Evolutionary conservation across 2,888 invertebrate genomes (phyloP).

Genomic region (Temnothorax unifasciatus): DNA sequence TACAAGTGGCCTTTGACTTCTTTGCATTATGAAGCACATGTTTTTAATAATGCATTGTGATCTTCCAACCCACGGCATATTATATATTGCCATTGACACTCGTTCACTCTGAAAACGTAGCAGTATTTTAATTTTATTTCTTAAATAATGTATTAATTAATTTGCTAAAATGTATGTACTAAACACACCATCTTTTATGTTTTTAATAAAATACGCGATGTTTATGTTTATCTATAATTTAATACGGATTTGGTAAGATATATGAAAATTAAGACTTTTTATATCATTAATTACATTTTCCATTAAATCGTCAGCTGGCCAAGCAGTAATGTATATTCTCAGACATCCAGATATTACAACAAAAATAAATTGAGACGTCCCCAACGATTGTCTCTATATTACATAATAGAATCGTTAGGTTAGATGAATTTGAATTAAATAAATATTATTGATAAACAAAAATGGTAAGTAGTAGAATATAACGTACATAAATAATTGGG

Average conservation of each 20-base stretch:
- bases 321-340: constrained; percentile 28
- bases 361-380: constrained; percentile 3
- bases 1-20: constrained; percentile 4
- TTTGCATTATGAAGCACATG: constrained; percentile 14
- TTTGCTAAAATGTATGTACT: background rate
- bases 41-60: background rate
- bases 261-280: background rate
- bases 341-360: background rate
- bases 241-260: background rate
- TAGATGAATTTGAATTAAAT: background rate
- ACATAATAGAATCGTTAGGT: background rate
- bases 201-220: background rate
- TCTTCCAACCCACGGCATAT: constrained; percentile 9
- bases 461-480: background rate
- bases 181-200: background rate
- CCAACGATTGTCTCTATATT: background rate
- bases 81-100: background rate
- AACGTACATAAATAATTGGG: constrained; percentile 19
- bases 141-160: background rate
- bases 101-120: background rate
- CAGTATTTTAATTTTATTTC: background rate
- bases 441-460: background rate
- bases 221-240: constrained; percentile 9
- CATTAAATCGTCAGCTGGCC: constrained; percentile 29
- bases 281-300: constrained; percentile 26